Base-by-base conservation (phyloP, 1,140 invertebrate species). In the Papilio polyxenes region DNA sequence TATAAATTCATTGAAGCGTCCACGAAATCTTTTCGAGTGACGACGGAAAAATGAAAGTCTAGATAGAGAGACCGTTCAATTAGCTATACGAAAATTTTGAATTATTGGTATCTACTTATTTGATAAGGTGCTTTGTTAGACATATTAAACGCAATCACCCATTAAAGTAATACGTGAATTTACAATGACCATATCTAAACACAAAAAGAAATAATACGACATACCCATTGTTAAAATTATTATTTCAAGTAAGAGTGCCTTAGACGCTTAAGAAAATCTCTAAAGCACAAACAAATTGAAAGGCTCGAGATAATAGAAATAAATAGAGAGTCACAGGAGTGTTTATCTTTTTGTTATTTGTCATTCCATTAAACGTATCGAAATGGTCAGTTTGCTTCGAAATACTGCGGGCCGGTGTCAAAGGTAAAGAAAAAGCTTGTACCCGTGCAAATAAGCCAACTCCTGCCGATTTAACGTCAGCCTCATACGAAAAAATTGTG, bases 401-500 rank as follows among this genome's bases (percentile, higher is more conserved):
- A 92, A 93, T 93, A 89, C 89, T 87, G 82, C 91, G 83, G 75
- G 56, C 65, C 56, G 76, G 84, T 91, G 92, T 87, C 85, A 92
- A 90, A 88, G 82, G 82, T 82, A 79, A 82, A 72, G 86, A 87
- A 87, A 87, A 85, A 17, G 49, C 31, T 23, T 53, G 77, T 83
- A 83, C 86, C 85, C 81, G 74, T 87, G 83, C 87, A 90, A 90
- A 90, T 86, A 92, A 84, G 49, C 77, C 85, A 83, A 87, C 85
- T 88, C 88, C 90, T 93, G 83, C 90, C 89, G 92, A 88, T 87
- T 84, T 89, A 91, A 91, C 92, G 92, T 88, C 91, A 93, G 92
- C 91, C 84, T 81, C 53, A 80, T 85, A 84, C 81, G 80, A 77
- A 40, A 74, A 83, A 82, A 80, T 81, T 75, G 23, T 65, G 76